Evolutionary conservation across 2,888 invertebrate species (phyloP).

Genomic region (Luperina testacea): DNA sequence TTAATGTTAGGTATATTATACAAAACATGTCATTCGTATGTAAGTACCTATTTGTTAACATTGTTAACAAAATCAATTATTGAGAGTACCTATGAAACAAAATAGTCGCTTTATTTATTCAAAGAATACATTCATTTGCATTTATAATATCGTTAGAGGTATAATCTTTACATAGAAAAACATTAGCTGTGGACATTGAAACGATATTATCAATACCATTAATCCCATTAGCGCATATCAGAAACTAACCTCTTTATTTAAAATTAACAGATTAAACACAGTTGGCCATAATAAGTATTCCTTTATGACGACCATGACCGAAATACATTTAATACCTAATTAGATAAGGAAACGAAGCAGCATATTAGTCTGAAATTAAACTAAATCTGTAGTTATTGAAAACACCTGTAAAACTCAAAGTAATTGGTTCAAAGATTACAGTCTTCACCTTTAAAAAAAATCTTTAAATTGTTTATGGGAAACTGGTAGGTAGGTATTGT

Average conservation of each 20-base stretch:
- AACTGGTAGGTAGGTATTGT: slow-evolving; percentile 14
- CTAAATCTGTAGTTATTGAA: not conserved
- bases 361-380: not conserved
- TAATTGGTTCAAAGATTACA: slow-evolving; percentile 4
- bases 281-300: not conserved
- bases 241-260: slow-evolving; percentile 2
- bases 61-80: slow-evolving; percentile 21
- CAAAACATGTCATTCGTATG: slow-evolving; percentile 9
- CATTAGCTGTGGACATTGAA: not conserved
- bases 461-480: slow-evolving; percentile 15
- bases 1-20: not conserved
- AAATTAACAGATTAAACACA: slow-evolving; percentile 14
- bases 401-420: not conserved
- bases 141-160: not conserved
- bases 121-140: not conserved
- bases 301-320: slow-evolving; percentile 37
- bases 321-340: slow-evolving; percentile 8
- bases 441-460: slow-evolving; percentile 1
- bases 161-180: not conserved
- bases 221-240: slow-evolving; percentile 18
- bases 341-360: slow-evolving; percentile 13
- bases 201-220: not conserved
- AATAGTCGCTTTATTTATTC: not conserved
- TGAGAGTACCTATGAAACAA: slow-evolving; percentile 3
- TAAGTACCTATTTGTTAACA: not conserved